Conservation (phyloP, 2,797 vertebrate genomes). For the Acrocephalus scirpaceus region DNA sequence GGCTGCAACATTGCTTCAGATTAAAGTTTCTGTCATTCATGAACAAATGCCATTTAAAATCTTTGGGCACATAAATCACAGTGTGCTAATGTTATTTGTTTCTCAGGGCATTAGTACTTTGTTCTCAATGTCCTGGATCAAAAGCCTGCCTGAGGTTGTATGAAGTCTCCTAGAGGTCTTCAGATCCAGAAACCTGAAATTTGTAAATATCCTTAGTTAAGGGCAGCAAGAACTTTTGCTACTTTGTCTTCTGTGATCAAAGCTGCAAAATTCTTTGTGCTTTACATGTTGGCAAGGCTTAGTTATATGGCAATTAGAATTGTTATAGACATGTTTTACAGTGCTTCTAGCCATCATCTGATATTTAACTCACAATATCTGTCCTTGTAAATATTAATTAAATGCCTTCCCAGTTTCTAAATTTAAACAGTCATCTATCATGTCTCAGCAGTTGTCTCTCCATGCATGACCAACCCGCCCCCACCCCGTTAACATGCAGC, state of each 20-base stretch:
- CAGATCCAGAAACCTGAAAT: background rate
- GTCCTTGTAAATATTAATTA: conserved; percentile 66
- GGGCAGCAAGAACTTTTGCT: background rate
- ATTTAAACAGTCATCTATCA: conserved; percentile 39
- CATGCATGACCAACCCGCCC: background rate
- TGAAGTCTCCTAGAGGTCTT: background rate
- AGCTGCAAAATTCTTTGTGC: background rate
- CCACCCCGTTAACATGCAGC: background rate
- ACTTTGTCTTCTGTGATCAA: background rate
- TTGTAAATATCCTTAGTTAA: background rate
- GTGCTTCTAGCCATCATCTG: conserved; percentile 1
- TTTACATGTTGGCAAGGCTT: background rate
- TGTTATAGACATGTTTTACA: conserved; percentile 8
- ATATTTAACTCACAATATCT: conserved; percentile 40
- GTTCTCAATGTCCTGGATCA: background rate
- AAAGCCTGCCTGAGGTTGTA: background rate
- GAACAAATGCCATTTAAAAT: background rate
- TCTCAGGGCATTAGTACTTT: background rate
- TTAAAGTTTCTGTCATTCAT: background rate
- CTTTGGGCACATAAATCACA: background rate
- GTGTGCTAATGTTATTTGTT: background rate
- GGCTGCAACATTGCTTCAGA: too few relatives aligned
- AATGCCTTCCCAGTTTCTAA: conserved; percentile 21
- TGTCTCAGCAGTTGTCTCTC: background rate
- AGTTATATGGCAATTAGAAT: background rate